Base-by-base conservation (phyloP, 2,888 invertebrate genomes). In the Chalcosyrphus nemorum region DNA sequence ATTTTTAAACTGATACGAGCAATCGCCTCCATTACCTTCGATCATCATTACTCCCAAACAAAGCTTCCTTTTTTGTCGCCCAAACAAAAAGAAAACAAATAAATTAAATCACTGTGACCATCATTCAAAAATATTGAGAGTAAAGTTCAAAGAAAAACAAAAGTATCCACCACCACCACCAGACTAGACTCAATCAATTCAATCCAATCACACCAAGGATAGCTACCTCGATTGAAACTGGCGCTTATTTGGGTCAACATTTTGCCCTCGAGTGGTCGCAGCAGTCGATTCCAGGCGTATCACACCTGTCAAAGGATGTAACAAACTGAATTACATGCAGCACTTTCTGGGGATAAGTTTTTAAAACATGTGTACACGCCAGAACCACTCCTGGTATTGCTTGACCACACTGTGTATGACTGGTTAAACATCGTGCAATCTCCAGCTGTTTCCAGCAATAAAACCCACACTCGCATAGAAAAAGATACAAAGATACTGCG, bases 381-480 rank as follows among this genome's bases (percentile, higher is more conserved):
- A 19, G 45, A 47, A 61, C 63, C 45, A 81, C 75, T 70, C 45
- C 63, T 81, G 75, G n/a, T 52, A 66, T 63, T 81, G 38, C 38
- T 71, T n/a, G 59, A 82, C 72, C 78, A 77, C 54, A n/a, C n/a
- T n/a, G n/a, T 54, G 47, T 52, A 81, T 71, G 76, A 71, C 76
- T 82, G 59, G 77, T 66, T 66, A 75, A 66, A 71, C 52, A 81
- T 50, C 13, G 13, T 4, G 41, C 21, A 11, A 57, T 65, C 54
- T 66, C 82, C 77, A 84, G 74, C 68, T 78, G 84, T 63, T 63
- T 45, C 56, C n/a, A n/a, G 59, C 52, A 65, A 75, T 70, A 54
- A 63, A 75, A 65, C 82, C 82, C 72, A 84, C 80, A 75, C 80
- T 52, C 35, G 52, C 43, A 29, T 65, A 45, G 29, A 29, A 43